phyloP scores from a whole-genome alignment of 2,888 invertebrate genomes.

The Pristionchus entomophagus region DNA sequence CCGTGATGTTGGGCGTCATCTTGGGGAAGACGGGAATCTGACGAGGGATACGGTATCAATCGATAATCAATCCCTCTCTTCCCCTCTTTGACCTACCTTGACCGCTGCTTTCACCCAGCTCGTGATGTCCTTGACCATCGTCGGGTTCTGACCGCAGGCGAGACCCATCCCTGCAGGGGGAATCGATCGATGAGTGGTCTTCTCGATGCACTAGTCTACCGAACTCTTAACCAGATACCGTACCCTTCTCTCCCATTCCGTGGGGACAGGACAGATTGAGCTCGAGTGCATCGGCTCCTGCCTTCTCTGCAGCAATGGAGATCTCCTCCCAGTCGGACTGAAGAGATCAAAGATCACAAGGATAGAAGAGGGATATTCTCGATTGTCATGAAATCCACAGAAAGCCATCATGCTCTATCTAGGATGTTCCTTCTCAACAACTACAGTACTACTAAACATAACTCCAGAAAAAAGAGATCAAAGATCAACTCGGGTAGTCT shows the following conservation, averaged over 20 bases:
- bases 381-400: neutral
- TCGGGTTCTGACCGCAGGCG: constrained; percentile 95
- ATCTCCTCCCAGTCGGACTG: constrained; percentile 91
- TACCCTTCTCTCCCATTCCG: constrained; percentile 84
- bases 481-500: neutral
- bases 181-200: neutral
- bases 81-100: constrained; percentile 72
- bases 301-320: constrained; percentile 83
- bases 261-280: constrained; percentile 97
- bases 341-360: constrained; percentile 49
- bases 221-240: too few relatives aligned
- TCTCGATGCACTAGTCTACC: too few relatives aligned
- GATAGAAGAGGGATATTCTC: neutral
- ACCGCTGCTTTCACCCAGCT: constrained; percentile 85
- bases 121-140: constrained; percentile 89
- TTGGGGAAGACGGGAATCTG: constrained; percentile 97
- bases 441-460: neutral
- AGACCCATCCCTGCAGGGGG: constrained; percentile 94
- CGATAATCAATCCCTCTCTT: neutral
- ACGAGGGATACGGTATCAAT: constrained; percentile 20
- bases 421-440: neutral
- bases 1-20: constrained; percentile 96
- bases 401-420: neutral
- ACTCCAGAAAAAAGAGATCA: neutral
- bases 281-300: constrained; percentile 95